Evolutionary conservation across 2,797 vertebrate species (phyloP).

Genomic region (Acrocephalus scirpaceus): DNA sequence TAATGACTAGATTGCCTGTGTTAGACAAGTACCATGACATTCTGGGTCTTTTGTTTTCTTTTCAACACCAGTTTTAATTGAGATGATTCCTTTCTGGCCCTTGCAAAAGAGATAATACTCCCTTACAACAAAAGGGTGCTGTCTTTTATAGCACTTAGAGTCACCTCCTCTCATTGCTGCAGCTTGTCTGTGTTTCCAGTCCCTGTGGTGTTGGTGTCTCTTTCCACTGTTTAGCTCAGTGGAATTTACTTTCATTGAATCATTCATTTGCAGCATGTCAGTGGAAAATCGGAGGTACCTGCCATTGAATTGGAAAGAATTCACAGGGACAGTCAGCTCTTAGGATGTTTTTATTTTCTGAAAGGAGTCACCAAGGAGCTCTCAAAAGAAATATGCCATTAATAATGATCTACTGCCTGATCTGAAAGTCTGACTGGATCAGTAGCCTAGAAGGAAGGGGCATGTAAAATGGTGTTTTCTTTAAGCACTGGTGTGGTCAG

Average conservation of each 20-base stretch:
- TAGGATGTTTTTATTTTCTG: conserved; percentile 52
- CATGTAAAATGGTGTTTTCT: background rate
- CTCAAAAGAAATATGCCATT: background rate
- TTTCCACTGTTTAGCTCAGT: conserved; percentile 66
- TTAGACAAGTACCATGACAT: background rate
- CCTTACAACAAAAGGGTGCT: background rate
- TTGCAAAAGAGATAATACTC: background rate
- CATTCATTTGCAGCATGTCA: conserved; percentile 64
- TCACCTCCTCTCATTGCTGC: background rate
- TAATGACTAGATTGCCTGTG: background rate
- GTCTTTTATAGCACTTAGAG: background rate
- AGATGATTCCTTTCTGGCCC: background rate
- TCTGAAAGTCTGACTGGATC: background rate
- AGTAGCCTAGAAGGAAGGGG: background rate
- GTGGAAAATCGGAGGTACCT: conserved; percentile 58
- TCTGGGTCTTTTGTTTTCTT: background rate
- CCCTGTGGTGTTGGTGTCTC: conserved; percentile 34
- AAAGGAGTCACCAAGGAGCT: background rate
- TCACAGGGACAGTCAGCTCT: conserved; percentile 25
- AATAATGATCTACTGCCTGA: background rate
- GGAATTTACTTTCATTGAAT: conserved; percentile 74
- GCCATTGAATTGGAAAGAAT: conserved; percentile 67
- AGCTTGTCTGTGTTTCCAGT: background rate
- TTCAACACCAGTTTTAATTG: background rate
- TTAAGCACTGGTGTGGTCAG: background rate